phyloP scores from a whole-genome alignment of 2,113 vertebrate species.

The Chloropsis cyanopogon region DNA sequence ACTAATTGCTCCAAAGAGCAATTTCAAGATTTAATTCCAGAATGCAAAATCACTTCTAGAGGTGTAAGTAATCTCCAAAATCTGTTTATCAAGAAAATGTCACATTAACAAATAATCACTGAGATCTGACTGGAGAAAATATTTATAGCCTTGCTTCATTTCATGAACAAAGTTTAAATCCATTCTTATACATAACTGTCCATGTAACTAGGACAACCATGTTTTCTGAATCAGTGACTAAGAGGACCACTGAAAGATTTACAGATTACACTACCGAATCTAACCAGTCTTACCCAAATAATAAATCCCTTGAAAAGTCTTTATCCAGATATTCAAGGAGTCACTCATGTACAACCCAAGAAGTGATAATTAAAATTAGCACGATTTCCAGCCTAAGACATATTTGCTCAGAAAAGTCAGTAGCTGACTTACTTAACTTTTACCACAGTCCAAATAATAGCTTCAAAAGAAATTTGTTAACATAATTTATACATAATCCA shows the following conservation, averaged over 20 bases:
- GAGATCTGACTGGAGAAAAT: neutral
- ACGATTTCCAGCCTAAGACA: neutral
- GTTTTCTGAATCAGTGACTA: neutral
- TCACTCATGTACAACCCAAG: neutral
- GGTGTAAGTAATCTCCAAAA: constrained; percentile 72
- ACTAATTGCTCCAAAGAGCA: constrained; percentile 83
- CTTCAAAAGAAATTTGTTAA: neutral
- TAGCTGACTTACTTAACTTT: neutral
- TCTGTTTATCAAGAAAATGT: neutral
- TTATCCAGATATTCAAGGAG: neutral
- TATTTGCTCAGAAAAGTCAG: neutral
- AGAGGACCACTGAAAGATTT: neutral
- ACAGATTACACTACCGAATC: neutral
- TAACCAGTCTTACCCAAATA: neutral
- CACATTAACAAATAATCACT: neutral
- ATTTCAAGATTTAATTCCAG: constrained; percentile 71
- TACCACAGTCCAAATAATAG: neutral
- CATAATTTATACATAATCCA: neutral
- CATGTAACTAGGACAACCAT: neutral
- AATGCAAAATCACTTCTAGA: constrained; percentile 63
- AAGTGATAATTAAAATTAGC: neutral
- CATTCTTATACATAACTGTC: neutral
- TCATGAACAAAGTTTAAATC: neutral
- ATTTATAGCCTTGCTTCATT: neutral
- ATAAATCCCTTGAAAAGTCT: neutral